phyloP scores from a whole-genome alignment of 1,140 invertebrate genomes.

The Arion vulgaris region DNA sequence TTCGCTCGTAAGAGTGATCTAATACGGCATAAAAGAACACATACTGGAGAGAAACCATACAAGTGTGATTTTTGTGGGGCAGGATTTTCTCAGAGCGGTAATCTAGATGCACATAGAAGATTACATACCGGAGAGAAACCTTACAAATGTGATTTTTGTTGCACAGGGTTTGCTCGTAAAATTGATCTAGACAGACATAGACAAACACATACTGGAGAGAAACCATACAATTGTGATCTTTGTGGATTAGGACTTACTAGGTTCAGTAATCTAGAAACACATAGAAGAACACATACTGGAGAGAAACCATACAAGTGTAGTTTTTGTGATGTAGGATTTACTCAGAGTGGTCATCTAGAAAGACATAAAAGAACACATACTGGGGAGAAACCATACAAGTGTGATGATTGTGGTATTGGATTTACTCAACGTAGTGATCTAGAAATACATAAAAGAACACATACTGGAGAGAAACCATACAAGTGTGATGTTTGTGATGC shows the following conservation, averaged over 20 bases:
- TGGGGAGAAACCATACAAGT: neutral
- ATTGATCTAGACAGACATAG: neutral
- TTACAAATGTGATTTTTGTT: neutral
- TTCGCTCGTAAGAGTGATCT: neutral
- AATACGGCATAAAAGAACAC: neutral
- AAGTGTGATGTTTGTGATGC: neutral
- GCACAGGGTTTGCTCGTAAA: neutral
- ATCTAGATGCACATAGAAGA: neutral
- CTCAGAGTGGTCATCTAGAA: neutral
- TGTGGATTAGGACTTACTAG: neutral
- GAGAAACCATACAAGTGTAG: neutral
- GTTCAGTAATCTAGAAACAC: neutral
- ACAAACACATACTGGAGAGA: neutral
- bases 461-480: neutral
- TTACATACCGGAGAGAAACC: neutral
- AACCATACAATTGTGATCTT: constrained; percentile 10
- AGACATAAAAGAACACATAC: neutral
- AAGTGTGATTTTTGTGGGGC: constrained; percentile 1
- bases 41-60: constrained; percentile 3
- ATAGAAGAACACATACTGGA: neutral
- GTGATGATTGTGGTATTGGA: neutral
- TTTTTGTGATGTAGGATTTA: neutral
- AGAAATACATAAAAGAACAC: neutral
- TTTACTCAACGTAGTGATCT: neutral
- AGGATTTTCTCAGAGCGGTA: neutral